Percentiles rank a stretch among this genome's conserved stretches.
Conservation (phyloP, 2,888 invertebrate species). For the Panorpa germanica region DNA sequence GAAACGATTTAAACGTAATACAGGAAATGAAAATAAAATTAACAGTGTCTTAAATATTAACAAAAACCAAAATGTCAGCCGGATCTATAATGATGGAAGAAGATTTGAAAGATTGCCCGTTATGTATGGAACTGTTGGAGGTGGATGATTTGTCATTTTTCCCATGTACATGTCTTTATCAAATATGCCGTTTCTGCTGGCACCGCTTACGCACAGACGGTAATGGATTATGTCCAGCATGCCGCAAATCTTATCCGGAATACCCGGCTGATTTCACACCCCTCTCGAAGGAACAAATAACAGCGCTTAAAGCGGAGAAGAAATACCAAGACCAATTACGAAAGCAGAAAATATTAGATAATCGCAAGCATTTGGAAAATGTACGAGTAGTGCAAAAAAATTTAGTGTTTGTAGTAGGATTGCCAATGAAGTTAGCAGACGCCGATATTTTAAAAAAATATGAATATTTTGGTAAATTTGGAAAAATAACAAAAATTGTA, state of each 20-base stretch:
- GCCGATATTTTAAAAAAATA: slow-evolving; percentile 90
- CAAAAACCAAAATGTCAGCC: too few relatives aligned
- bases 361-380: slow-evolving; percentile 89
- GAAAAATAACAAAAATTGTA: slow-evolving; percentile 98
- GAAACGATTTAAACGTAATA: too few relatives aligned
- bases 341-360: slow-evolving; percentile 89
- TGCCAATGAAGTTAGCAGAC: slow-evolving; percentile 90
- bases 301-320: slow-evolving; percentile 85
- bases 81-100: too few relatives aligned
- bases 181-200: slow-evolving; percentile 99
- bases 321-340: slow-evolving; percentile 89
- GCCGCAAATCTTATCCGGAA: slow-evolving; percentile 96
- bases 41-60: too few relatives aligned
- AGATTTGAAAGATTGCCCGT: slow-evolving; percentile 88
- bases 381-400: slow-evolving; percentile 98
- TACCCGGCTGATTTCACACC: slow-evolving; percentile 99
- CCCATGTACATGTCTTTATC: slow-evolving; percentile 99
- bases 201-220: slow-evolving; percentile 98
- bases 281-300: slow-evolving; percentile 83
- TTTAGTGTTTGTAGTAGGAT: slow-evolving; percentile 96
- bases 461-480: slow-evolving; percentile 99
- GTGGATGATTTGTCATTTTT: slow-evolving; percentile 98
- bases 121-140: slow-evolving; percentile 98
- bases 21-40: too few relatives aligned
- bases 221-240: slow-evolving; percentile 97